phyloP scores from a whole-genome alignment of 2,888 invertebrate genomes.

The Leucophora obtusa region DNA sequence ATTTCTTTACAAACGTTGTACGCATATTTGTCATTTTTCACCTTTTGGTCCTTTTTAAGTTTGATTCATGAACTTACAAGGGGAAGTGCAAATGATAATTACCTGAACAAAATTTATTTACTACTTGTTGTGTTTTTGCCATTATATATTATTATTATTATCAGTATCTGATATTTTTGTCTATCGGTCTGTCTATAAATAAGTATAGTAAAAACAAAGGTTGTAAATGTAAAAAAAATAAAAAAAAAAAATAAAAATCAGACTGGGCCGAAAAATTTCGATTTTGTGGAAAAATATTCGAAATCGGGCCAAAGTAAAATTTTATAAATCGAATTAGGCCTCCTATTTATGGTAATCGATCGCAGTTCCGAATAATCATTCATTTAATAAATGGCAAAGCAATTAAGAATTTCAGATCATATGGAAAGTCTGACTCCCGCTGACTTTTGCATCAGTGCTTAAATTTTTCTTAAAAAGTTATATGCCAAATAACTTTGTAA shows the following conservation, averaged over 20 bases:
- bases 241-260: too few relatives aligned
- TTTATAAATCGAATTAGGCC: too few relatives aligned
- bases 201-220: neutral
- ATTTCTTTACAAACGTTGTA: neutral
- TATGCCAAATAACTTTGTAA: too few relatives aligned
- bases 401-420: too few relatives aligned
- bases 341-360: too few relatives aligned
- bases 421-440: too few relatives aligned
- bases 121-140: neutral
- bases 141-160: neutral
- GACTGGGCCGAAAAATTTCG: neutral
- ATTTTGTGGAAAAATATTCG: too few relatives aligned
- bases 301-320: too few relatives aligned
- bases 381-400: too few relatives aligned
- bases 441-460: too few relatives aligned
- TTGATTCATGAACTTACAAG: neutral
- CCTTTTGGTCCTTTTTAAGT: neutral
- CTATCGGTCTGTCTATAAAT: neutral
- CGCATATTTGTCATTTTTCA: neutral
- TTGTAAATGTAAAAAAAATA: neutral
- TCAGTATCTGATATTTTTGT: neutral
- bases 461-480: too few relatives aligned
- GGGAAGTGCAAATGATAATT: neutral
- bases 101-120: slow-evolving; percentile 5
- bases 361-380: too few relatives aligned